Evolutionary conservation across 2,888 invertebrate genomes (phyloP), one percentile per base, ranked within the genome.

Genomic region (Thecocarcelia acutangulata): DNA sequence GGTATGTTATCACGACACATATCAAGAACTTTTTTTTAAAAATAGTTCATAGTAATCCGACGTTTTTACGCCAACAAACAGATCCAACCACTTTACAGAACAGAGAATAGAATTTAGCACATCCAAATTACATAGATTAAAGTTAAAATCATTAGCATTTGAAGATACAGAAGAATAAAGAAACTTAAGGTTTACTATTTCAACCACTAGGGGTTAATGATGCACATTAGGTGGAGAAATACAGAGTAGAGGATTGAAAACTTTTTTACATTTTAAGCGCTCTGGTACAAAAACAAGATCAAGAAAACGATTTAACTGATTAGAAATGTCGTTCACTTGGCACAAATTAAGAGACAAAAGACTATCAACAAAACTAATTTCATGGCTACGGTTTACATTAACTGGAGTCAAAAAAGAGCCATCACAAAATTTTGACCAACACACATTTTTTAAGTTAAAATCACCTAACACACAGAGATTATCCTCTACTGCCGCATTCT

Each of bases 221-320:
- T 50, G 50, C 12, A n/a, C n/a, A n/a, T n/a, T n/a, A n/a, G n/a
- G n/a, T n/a, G n/a, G n/a, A n/a, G n/a, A n/a, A n/a, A n/a, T 17
- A 1, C 15, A 21, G 12, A 21, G 19, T 9, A 9, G 12, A 6
- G 17, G 17, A 46, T 8, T 4, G 5, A 5, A 46, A 17, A 46
- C n/a, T n/a, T n/a, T 46, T 1, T 46, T 46, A 9, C 9, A 46
- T 5, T 46, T 46, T 8, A 21, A 11, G 21, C 19, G 21, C 1
- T 50, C 12, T 19, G 44, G 24, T 21, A 59, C 12, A 59, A 42
- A 59, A 21, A 44, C 21, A 19, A 59, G 42, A 21, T 59, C 59
- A 1, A 59, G 21, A 21, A 59, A 59, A 13, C 58, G 42, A 2
- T 42, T 59, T 37, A 56, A 37, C 2, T 17, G n/a, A 37, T 56